Conservation (phyloP, 2,113 vertebrate species). For the Myrmecophaga tridactyla region DNA sequence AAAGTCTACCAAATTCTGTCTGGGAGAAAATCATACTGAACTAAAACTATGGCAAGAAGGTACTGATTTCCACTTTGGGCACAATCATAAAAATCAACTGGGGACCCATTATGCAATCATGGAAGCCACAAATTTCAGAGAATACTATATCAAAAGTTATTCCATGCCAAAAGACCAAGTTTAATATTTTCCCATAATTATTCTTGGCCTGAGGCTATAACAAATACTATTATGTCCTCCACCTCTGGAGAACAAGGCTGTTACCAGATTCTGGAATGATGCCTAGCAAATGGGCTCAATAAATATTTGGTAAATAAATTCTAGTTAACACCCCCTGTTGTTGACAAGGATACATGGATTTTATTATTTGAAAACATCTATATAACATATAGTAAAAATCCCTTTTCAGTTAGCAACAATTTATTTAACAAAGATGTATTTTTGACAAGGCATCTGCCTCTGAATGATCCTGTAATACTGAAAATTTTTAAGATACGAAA, state of each 20-base stretch:
- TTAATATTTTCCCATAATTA: constrained; percentile 27
- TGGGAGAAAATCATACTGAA: not conserved
- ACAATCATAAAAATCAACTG: constrained; percentile 3
- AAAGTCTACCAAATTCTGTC: constrained; percentile 24
- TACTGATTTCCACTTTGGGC: not conserved
- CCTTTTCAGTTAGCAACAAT: not conserved
- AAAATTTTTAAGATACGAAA: constrained; percentile 5
- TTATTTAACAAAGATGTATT: not conserved
- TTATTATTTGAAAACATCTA: constrained; percentile 32
- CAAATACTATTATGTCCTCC: not conserved
- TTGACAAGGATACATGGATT: not conserved
- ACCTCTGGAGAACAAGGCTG: not conserved
- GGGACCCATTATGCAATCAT: not conserved
- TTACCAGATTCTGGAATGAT: not conserved
- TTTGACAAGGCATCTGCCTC: not conserved
- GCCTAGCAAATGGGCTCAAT: not conserved
- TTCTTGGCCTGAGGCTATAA: not conserved
- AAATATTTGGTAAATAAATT: not conserved
- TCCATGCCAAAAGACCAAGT: constrained; percentile 6
- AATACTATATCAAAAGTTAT: not conserved
- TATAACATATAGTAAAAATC: constrained; percentile 8
- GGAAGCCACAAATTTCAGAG: not conserved
- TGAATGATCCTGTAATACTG: not conserved
- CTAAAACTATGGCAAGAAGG: not conserved
- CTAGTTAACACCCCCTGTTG: not conserved